phyloP scores from a whole-genome alignment of 2,113 vertebrate genomes.

The Amphiprion percula region DNA sequence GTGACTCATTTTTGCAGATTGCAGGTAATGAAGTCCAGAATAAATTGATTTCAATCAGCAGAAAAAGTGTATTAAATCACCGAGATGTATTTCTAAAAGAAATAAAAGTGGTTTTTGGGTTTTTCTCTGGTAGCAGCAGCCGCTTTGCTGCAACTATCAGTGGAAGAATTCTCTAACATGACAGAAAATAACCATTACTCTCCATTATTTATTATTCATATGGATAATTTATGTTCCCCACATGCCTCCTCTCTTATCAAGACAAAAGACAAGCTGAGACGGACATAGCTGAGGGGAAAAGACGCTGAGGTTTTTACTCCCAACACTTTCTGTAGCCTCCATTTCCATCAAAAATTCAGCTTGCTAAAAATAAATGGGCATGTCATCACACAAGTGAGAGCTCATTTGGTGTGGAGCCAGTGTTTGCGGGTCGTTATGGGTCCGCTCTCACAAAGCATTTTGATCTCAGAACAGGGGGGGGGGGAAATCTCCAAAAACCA shows the following conservation, averaged over 20 bases:
- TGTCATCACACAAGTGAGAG: conserved; percentile 53
- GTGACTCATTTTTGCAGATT: conserved; percentile 11
- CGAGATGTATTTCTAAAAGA: conserved; percentile 4
- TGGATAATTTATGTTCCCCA: conserved; percentile 61
- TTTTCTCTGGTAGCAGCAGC: not conserved
- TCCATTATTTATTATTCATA: conserved; percentile 59
- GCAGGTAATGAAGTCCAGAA: not conserved
- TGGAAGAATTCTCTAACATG: conserved; percentile 10
- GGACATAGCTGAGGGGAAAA: conserved; percentile 36
- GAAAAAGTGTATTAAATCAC: not conserved
- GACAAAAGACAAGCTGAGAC: conserved; percentile 37
- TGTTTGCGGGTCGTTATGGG: conserved; percentile 41
- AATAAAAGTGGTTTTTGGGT: not conserved
- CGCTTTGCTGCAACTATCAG: not conserved
- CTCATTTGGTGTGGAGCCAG: conserved; percentile 49
- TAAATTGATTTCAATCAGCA: conserved; percentile 8
- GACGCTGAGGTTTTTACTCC: conserved; percentile 12
- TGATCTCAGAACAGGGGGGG: not conserved
- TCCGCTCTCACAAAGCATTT: conserved; percentile 1
- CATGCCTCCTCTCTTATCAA: conserved; percentile 28
- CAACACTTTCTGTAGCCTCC: conserved; percentile 26
- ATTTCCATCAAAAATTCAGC: conserved; percentile 72
- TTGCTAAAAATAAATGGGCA: conserved; percentile 69
- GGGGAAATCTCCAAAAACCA: not conserved
- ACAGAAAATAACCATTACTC: conserved; percentile 20